Percentiles rank a stretch among this genome's conserved stretches.
Conservation (phyloP, 2,797 vertebrate genomes). For the Muscicapa comitata region DNA sequence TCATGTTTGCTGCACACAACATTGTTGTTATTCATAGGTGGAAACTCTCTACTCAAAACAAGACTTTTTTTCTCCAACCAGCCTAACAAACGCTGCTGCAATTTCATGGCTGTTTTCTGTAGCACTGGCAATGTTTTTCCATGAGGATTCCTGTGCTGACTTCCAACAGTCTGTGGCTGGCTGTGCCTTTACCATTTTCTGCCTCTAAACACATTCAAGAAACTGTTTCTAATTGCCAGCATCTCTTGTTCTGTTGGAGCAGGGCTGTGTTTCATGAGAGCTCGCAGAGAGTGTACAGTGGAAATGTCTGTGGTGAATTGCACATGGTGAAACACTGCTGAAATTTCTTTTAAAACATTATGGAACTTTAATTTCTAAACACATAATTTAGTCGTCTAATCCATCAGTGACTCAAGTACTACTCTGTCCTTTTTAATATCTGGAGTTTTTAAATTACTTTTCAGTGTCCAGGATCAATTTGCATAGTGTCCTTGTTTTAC, state of each 20-base stretch:
- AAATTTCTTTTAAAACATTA: not conserved
- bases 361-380: not conserved
- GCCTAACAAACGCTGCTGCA: not conserved
- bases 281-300: not conserved
- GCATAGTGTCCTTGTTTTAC: not conserved
- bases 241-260: not conserved
- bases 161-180: not conserved
- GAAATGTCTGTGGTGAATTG: not conserved
- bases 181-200: not conserved
- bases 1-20: rapidly evolving
- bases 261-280: not conserved
- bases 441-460: not conserved
- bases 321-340: not conserved
- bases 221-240: not conserved
- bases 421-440: not conserved
- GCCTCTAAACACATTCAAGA: not conserved
- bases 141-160: not conserved
- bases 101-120: not conserved
- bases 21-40: not conserved
- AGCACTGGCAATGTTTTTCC: not conserved
- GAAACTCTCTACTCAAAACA: not conserved
- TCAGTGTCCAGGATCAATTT: not conserved
- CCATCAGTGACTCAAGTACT: not conserved
- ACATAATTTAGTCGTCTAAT: not conserved
- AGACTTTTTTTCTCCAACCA: not conserved